Evolutionary conservation across 2,888 invertebrate species (phyloP).

Genomic region (Sycophila texana): DNA sequence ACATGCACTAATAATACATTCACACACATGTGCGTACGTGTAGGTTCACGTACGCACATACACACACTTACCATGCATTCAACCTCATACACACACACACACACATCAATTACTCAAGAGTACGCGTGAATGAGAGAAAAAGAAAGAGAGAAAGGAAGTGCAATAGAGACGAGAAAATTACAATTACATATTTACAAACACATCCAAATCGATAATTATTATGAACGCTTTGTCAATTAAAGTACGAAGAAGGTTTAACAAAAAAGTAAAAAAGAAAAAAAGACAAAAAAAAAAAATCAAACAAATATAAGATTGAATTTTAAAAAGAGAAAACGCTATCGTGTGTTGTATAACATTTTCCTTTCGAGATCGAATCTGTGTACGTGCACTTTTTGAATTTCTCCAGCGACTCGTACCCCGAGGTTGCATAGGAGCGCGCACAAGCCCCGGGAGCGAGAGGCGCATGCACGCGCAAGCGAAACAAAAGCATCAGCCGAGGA

Average conservation of each 20-base stretch:
- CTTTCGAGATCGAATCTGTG: conserved; percentile 15
- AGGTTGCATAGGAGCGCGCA: too few relatives aligned
- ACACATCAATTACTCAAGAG: not conserved
- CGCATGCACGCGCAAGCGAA: too few relatives aligned
- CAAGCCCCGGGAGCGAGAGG: too few relatives aligned
- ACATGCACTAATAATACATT: not conserved
- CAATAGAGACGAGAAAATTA: not conserved
- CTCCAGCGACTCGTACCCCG: conserved; percentile 3
- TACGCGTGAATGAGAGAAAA: not conserved
- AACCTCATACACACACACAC: conserved; percentile 40
- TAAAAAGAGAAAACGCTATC: conserved; percentile 8
- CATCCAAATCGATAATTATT: conserved; percentile 72
- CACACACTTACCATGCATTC: too few relatives aligned
- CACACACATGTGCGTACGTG: not conserved
- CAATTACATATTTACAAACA: conserved; percentile 50
- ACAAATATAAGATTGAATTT: conserved; percentile 44
- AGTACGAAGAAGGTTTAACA: conserved; percentile 66
- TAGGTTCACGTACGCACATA: not conserved
- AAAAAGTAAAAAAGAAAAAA: too few relatives aligned
- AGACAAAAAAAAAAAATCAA: conserved; percentile 57
- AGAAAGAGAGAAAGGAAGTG: not conserved
- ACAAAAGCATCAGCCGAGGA: too few relatives aligned
- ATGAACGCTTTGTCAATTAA: conserved; percentile 76
- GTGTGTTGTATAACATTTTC: not conserved
- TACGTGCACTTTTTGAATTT: conserved; percentile 16